phyloP scores from a whole-genome alignment of 2,113 vertebrate species.

The Callipepla californica region DNA sequence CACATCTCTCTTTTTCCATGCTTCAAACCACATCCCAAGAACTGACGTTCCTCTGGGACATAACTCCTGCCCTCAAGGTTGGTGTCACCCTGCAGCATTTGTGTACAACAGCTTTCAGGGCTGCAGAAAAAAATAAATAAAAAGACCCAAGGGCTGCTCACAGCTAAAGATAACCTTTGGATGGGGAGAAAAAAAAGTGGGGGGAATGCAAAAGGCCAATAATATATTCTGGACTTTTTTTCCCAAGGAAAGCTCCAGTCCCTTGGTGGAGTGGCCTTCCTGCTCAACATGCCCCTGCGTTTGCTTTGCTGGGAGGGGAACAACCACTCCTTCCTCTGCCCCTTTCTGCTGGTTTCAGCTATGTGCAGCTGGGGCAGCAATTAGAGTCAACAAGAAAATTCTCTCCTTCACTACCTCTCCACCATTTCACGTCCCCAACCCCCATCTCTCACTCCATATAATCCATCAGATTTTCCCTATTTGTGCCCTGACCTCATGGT shows the following conservation, averaged over 20 bases:
- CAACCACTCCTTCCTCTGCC: neutral
- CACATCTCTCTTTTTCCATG: neutral
- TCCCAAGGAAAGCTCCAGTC: neutral
- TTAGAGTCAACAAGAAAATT: neutral
- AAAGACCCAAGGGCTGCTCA: neutral
- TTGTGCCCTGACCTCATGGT: fast-evolving
- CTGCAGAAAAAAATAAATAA: neutral
- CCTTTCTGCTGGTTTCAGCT: neutral
- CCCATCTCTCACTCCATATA: fast-evolving
- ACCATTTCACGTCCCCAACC: neutral
- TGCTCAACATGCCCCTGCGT: fast-evolving
- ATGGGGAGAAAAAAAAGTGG: neutral
- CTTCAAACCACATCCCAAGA: neutral
- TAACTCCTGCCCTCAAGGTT: neutral
- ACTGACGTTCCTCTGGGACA: neutral
- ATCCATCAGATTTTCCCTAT: neutral
- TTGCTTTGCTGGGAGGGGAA: neutral
- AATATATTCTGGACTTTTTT: neutral
- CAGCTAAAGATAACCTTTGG: neutral
- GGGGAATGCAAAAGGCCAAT: neutral
- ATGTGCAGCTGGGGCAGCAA: fast-evolving
- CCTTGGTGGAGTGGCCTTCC: neutral
- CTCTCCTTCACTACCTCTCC: neutral
- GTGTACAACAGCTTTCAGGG: neutral
- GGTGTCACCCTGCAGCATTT: neutral